phyloP scores from a whole-genome alignment of 2,888 invertebrate species.

The Carabus problematicus region DNA sequence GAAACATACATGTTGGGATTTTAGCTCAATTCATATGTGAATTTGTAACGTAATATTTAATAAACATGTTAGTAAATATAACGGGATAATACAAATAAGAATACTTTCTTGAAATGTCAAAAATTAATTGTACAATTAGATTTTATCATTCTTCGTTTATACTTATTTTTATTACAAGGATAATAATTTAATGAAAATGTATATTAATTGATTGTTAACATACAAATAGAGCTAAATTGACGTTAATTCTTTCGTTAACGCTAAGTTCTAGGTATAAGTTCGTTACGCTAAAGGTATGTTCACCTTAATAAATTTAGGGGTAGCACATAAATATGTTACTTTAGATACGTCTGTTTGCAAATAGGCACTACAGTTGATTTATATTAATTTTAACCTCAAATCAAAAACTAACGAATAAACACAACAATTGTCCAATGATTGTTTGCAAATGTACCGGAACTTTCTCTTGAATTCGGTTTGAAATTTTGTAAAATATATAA shows the following conservation, averaged over 20 bases:
- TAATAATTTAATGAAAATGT: too few species aligned
- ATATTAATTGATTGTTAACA: slow-evolving; percentile 12
- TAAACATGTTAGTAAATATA: background rate
- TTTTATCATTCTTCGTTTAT: background rate
- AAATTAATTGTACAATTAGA: too few species aligned
- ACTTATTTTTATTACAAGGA: too few species aligned
- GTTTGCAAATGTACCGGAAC: background rate
- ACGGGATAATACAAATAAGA: background rate
- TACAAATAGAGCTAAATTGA: slow-evolving; percentile 35
- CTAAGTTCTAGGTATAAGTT: slow-evolving; percentile 36
- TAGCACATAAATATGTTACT: slow-evolving; percentile 40
- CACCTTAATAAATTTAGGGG: slow-evolving; percentile 22
- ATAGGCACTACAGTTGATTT: slow-evolving; percentile 41
- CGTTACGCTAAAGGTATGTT: slow-evolving; percentile 35
- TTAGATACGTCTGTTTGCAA: slow-evolving; percentile 40
- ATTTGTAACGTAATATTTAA: background rate
- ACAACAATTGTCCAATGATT: background rate
- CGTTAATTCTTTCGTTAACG: slow-evolving; percentile 20
- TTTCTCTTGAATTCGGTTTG: background rate
- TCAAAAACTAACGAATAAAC: slow-evolving; percentile 1
- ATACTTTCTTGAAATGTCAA: background rate
- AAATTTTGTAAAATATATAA: background rate
- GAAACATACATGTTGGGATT: slow-evolving; percentile 36
- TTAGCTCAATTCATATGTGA: slow-evolving; percentile 35
- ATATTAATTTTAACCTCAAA: slow-evolving; percentile 26